Evolutionary conservation across 2,888 invertebrate species (phyloP), one percentile per base, ranked within the genome.

Genomic region (Pandemis cinnamomeana): DNA sequence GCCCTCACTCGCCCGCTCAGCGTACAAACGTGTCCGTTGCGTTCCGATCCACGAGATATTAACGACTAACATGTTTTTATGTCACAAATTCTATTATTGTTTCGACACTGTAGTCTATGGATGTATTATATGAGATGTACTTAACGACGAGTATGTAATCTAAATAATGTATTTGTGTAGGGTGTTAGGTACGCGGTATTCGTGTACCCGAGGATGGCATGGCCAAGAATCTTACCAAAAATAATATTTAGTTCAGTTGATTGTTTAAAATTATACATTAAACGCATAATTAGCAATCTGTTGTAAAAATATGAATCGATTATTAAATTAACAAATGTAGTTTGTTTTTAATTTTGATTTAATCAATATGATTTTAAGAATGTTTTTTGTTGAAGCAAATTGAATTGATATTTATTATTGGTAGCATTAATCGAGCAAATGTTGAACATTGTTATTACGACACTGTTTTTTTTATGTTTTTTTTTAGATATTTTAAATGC

Each of bases 61-160:
- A 73, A 63, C 36, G 13, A 36, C 5, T 68, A 62, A 58, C 41
- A 58, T 72, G 51, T 68, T 68, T 46, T 63, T 4, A 60, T 68
- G 72, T 69, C 72, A 69, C 72, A 72, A 72, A 63, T 63, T 63
- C 55, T 72, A 63, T 72, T 68, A 55, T 42, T 27, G 41, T 68
- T 72, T 71, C 66, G 66, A 68, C 63, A 72, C 67, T 63, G 58
- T 68, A 72, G 58, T 46, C 61, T 42, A 72, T 72, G 63, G 41
- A 58, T 58, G 63, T 72, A 72, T 67, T 71, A 58, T 71, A 60
- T 67, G 46, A 15, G 62, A 15, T 55, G 68, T 72, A 72, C 63
- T 68, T 72, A 69, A 63, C 13, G 27, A 48, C 55, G 62, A 20
- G 67, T 67, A 46, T 67, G 62, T 42, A 6, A 71, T 46, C 60